Evolutionary conservation across 2,888 invertebrate genomes (phyloP), one percentile per base, ranked within the genome.

Genomic region (Ormia ochracea): DNA sequence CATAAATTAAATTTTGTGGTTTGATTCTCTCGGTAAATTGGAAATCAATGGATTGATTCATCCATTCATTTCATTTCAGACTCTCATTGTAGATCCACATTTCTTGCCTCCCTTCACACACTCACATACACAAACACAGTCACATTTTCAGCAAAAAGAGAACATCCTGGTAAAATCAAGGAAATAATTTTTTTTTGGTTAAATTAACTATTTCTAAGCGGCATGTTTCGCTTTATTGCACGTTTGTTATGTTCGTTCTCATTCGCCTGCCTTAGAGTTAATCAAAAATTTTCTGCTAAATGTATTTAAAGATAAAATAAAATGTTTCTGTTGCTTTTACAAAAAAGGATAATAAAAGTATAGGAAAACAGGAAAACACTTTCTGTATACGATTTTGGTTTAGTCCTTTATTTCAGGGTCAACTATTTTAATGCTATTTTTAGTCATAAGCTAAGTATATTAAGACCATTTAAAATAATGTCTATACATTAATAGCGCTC

Each of bases 1-100:
- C 87, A 88, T 87, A 87, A 87, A 87, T 87, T 88, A 88, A 88
- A 88, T 87, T 87, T 87, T 87, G 87, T 84, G 87, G 87, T 87
- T 80, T 76, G 72, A 73, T 76, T 80, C 80, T 75, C 50, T 78
- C 63, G 83, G 84, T 84, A 87, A 87, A 85, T 88, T 87, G 87
- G 84, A 86, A 87, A 87, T 87, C 87, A 87, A 87, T 87, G 86
- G 85, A 68, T 78, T 75, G 69, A 77, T 63, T 68, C 45, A 77
- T 63, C 61, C 43, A 23, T 73, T 45, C 58, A 56, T 56, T 75
- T 68, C 33, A 36, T 58, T 66, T 66, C 17, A 26, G 23, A 61
- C 52, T 52, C 2, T n/a, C n/a, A n/a, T n/a, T n/a, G n/a, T n/a
- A n/a, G n/a, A n/a, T n/a, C n/a, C n/a, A n/a, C n/a, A n/a, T n/a